These are phyloP conservation scores for Perca schrenkii DNA, from an alignment of 2,113 vertebrate species.

Conservation along the genomic window DNA sequence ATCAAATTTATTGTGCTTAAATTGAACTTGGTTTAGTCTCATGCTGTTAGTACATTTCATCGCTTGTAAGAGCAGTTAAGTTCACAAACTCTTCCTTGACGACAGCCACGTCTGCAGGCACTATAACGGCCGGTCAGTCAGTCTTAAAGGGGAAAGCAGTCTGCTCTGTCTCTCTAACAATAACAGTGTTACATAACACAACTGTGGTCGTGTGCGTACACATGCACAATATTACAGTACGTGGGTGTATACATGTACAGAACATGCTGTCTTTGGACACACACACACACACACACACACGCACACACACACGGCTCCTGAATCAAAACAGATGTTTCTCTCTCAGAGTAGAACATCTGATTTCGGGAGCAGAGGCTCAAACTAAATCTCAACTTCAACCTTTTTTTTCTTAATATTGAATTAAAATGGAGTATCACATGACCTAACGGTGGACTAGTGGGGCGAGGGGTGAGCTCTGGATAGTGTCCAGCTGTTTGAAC, in stretches of 20 bases:
- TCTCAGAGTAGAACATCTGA: not conserved
- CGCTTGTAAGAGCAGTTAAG: not conserved
- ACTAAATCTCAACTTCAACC: not conserved
- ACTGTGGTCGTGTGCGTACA: not conserved
- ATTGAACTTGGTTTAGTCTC: not conserved
- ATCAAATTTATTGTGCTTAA: too few relatives aligned
- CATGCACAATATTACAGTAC: not conserved
- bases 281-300: not conserved
- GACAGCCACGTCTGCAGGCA: conserved; percentile 44
- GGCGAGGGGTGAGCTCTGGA: too few relatives aligned
- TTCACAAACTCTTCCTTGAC: not conserved
- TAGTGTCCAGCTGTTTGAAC: too few relatives aligned
- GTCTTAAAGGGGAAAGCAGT: conserved; percentile 54
- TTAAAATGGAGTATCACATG: too few relatives aligned
- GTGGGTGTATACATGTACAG: not conserved
- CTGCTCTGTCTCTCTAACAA: not conserved
- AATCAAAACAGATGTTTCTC: conserved; percentile 41
- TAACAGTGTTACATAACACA: conserved; percentile 49
- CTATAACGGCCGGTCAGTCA: not conserved
- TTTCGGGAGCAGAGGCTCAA: conserved; percentile 1
- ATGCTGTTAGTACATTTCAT: not conserved
- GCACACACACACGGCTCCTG: not conserved
- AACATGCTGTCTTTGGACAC: not conserved
- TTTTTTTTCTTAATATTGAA: not conserved
- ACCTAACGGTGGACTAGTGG: too few relatives aligned